Base-by-base conservation (phyloP, 2,113 vertebrate species). In the Monarcha castaneiventris region DNA sequence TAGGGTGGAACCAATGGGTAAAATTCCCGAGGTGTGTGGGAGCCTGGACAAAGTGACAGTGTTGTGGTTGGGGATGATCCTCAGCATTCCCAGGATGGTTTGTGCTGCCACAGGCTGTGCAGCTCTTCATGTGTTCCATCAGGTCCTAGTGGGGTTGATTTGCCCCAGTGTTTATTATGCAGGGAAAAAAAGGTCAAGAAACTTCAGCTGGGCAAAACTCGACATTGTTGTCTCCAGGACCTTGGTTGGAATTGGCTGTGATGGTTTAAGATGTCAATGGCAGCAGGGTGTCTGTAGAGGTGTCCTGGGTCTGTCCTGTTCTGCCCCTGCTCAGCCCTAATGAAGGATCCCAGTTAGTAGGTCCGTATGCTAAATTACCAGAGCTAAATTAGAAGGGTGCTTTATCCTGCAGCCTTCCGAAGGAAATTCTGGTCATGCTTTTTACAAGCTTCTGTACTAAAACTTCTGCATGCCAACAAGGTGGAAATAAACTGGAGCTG, bases 401-500 rank as follows among this genome's bases (percentile, higher is more conserved):
- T 81, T 48, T 15, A 27, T 33, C 16, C 8, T 55, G 56, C 37
- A 37, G 1, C 37, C 49, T 76, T 83, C 82, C 4, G 11, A 72
- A 68, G 37, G 41, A 69, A 87, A 41, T 62, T 52, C 51, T 88
- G n/a, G 23, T 56, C n/a, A 33, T 48, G 12, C 39, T 84, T 73
- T 32, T 78, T 55, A 74, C 0, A 4, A 63, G 23, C 63, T 83
- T 51, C 58, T 80, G 12, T 46, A 10, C 46, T 74, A 8, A 66
- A 82, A 88, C 29, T 52, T 88, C 25, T 52, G 76, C 78, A 35
- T 78, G n/a, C 64, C 48, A 81, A 14, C 56, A 56, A n/a, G 48
- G 69, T 96, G 58, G 69, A 87, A 94, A 72, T 78, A 68, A 91
- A 78, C 33, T 25, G 54, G 35, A 91, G 39, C 69, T 43, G 56